These are phyloP conservation scores for Abrostola tripartita DNA, from an alignment of 2,888 invertebrate species.

Conservation along the genomic window DNA sequence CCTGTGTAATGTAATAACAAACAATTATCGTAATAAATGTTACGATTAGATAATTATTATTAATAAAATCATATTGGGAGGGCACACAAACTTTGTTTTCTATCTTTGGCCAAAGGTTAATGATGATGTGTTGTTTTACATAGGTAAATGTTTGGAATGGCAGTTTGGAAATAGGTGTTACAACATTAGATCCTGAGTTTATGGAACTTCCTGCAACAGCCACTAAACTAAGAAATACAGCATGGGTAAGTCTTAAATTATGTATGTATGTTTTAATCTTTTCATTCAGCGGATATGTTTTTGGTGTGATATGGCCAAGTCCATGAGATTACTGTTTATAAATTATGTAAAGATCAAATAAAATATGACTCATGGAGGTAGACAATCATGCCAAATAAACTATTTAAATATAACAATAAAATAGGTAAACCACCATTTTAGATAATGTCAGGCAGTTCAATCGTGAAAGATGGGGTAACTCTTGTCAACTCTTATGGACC, in stretches of 20 bases:
- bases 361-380: too few species aligned
- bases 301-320: too few species aligned
- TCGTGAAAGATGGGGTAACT: constrained; percentile 95
- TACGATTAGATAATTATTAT: too few species aligned
- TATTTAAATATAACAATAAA: too few species aligned
- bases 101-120: too few species aligned
- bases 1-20: too few species aligned
- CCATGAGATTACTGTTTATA: too few species aligned
- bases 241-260: constrained; percentile 90
- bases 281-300: background rate
- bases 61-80: too few species aligned
- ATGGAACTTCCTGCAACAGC: constrained; percentile 96
- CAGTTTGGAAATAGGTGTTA: constrained; percentile 97
- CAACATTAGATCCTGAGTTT: constrained; percentile 95
- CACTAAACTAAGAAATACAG: constrained; percentile 92
- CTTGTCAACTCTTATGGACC: constrained; percentile 95
- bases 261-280: background rate
- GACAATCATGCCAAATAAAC: too few species aligned
- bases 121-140: background rate
- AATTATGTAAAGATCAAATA: too few species aligned
- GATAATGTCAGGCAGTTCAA: constrained; percentile 96
- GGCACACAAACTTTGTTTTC: too few species aligned
- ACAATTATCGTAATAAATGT: too few species aligned
- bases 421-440: constrained; percentile 56
- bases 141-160: constrained; percentile 97